Percentiles rank a stretch among this genome's conserved stretches.
Evolutionary conservation across 2,888 invertebrate species (phyloP).

Genomic region (Glyphotaelius pellucidus): DNA sequence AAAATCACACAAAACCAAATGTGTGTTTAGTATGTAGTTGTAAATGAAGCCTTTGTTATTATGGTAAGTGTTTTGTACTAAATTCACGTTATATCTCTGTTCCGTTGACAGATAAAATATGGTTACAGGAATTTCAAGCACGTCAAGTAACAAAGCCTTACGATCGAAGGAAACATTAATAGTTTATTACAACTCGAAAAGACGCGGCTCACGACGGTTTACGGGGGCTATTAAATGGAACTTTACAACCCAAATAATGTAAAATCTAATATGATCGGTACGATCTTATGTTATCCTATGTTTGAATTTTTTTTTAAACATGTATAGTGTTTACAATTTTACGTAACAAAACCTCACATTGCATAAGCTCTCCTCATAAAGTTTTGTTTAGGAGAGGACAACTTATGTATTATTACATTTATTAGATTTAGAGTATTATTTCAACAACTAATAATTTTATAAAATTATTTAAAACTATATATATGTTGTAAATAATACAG

Average conservation of each 20-base stretch:
- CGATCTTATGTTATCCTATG: background rate
- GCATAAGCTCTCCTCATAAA: too few relatives aligned
- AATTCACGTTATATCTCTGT: background rate
- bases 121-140: background rate
- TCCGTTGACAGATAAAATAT: background rate
- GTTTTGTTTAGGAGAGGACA: too few relatives aligned
- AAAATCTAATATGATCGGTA: background rate
- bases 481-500: too few relatives aligned
- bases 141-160: background rate
- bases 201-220: background rate
- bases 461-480: too few relatives aligned
- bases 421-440: too few relatives aligned
- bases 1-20: too few relatives aligned
- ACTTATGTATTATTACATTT: too few relatives aligned
- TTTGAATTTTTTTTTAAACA: too few relatives aligned
- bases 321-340: too few relatives aligned
- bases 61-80: background rate
- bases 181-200: background rate
- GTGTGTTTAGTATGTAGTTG: too few relatives aligned
- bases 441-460: too few relatives aligned
- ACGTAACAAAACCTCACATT: too few relatives aligned
- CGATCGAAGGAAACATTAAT: background rate
- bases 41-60: background rate
- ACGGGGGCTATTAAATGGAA: background rate
- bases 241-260: background rate